Evolutionary conservation across 2,888 invertebrate genomes (phyloP).

Genomic region (Drosophila neotestacea): DNA sequence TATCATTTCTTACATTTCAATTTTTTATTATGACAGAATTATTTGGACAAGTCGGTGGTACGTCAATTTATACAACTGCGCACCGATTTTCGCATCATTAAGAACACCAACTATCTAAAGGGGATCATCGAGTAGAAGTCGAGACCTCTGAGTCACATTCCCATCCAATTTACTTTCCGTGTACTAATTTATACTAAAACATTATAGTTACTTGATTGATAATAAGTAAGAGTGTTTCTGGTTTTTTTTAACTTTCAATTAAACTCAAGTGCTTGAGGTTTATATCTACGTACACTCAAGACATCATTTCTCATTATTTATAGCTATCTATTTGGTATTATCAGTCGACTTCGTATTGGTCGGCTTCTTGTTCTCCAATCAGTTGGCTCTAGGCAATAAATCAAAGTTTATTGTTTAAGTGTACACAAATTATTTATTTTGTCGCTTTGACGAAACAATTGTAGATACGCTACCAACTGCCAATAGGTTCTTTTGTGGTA

Average conservation of each 20-base stretch:
- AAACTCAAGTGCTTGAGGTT: conserved; percentile 52
- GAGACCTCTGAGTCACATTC: conserved; percentile 64
- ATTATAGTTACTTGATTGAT: conserved; percentile 32
- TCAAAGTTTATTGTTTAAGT: conserved; percentile 61
- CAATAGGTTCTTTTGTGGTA: conserved; percentile 3
- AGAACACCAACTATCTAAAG: conserved; percentile 88
- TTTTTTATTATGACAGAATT: conserved; percentile 88
- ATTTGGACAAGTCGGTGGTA: conserved; percentile 94
- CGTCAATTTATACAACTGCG: conserved; percentile 97
- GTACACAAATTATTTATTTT: conserved; percentile 61
- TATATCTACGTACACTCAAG: conserved; percentile 30
- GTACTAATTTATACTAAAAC: conserved; percentile 55
- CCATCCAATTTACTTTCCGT: conserved; percentile 41
- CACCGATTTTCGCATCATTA: conserved; percentile 95
- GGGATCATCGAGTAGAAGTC: conserved; percentile 86
- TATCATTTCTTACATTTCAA: conserved; percentile 6
- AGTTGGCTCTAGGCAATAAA: conserved; percentile 55
- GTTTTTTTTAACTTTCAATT: conserved; percentile 62
- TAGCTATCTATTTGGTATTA: conserved; percentile 22
- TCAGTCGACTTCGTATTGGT: conserved; percentile 13
- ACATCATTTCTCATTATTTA: conserved; percentile 17
- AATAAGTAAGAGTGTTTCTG: conserved; percentile 23
- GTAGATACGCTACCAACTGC: conserved; percentile 27
- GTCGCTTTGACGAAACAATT: conserved; percentile 30
- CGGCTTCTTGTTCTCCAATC: conserved; percentile 33